phyloP scores from a whole-genome alignment of 2,113 vertebrate genomes.

The Nanger granti region DNA sequence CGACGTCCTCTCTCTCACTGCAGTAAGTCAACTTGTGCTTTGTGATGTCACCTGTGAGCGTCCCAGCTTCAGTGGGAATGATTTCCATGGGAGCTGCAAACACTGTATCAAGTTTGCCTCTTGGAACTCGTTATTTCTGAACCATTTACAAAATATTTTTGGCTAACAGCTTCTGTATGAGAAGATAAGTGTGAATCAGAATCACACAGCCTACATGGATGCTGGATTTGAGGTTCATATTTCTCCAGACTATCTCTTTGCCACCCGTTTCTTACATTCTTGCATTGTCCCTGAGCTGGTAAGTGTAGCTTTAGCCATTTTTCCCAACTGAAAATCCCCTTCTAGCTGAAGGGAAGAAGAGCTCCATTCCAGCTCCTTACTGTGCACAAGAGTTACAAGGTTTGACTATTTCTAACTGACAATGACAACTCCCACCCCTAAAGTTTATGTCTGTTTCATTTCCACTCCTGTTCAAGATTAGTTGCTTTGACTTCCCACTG shows the following conservation, averaged over 20 bases:
- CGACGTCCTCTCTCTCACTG: background rate
- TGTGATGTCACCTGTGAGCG: background rate
- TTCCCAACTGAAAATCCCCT: background rate
- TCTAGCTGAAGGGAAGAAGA: background rate
- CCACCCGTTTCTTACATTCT: background rate
- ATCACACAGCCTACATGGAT: background rate
- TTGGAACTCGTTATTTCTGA: background rate
- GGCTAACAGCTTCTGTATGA: background rate
- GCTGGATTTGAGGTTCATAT: background rate
- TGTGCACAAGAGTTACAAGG: background rate
- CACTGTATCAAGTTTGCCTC: background rate
- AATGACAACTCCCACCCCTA: background rate
- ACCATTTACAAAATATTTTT: background rate
- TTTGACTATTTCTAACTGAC: background rate
- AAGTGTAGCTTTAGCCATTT: background rate
- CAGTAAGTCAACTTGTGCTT: background rate
- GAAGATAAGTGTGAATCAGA: background rate
- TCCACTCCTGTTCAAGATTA: background rate
- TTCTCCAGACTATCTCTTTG: background rate
- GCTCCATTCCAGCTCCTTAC: background rate
- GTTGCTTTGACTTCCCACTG: background rate
- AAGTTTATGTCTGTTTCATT: background rate
- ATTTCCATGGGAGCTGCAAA: background rate
- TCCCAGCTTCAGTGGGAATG: background rate
- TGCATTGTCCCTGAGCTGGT: background rate